Evolutionary conservation across 1,140 invertebrate genomes (phyloP).

Genomic region (Myzus persicae): DNA sequence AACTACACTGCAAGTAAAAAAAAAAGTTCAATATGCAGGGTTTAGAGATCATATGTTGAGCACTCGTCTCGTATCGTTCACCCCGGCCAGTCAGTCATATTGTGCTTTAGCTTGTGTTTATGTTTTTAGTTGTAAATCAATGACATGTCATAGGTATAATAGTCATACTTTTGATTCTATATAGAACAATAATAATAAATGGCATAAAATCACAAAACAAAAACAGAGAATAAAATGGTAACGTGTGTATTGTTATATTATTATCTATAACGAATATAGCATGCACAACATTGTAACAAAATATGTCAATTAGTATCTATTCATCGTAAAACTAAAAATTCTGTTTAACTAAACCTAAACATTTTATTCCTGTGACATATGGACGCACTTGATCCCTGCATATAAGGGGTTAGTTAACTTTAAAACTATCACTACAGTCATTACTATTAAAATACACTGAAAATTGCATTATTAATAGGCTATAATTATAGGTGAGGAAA

Average conservation of each 20-base stretch:
- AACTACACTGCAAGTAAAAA: background rate
- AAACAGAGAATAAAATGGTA: background rate
- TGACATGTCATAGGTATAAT: background rate
- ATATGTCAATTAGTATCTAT: too few species aligned
- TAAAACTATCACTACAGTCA: background rate
- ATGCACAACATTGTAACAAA: too few species aligned
- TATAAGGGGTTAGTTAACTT: too few species aligned
- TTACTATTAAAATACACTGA: background rate
- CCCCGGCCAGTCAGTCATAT: background rate
- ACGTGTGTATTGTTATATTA: too few species aligned
- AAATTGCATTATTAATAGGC: too few species aligned
- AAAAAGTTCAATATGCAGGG: background rate
- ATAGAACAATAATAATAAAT: background rate
- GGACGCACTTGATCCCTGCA: background rate
- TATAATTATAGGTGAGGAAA: too few species aligned
- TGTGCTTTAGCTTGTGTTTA: background rate
- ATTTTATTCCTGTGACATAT: background rate
- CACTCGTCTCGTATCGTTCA: background rate
- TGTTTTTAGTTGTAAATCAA: background rate
- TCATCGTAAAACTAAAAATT: too few species aligned
- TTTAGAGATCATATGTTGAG: background rate
- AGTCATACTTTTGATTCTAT: background rate
- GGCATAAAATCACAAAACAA: background rate
- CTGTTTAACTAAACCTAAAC: too few species aligned
- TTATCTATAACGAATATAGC: too few species aligned